Percentiles rank a stretch among this genome's conserved stretches.
Conservation (phyloP, 2,113 vertebrate genomes). For the Orientallactaga bullata region DNA sequence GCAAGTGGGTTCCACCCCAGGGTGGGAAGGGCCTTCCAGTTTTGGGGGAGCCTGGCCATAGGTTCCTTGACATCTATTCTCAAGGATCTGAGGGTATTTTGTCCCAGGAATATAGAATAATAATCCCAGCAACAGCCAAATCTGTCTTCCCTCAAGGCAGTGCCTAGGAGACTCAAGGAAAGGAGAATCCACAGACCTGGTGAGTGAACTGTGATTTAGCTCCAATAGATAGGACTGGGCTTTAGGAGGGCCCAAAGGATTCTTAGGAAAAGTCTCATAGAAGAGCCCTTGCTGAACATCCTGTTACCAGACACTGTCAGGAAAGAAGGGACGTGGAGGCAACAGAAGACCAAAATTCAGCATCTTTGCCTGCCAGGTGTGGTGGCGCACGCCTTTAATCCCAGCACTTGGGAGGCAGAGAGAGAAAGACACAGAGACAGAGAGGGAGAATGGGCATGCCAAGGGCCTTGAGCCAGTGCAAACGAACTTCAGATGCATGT, state of each 20-base stretch:
- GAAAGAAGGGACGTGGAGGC: not conserved
- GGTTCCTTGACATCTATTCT: not conserved
- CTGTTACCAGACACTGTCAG: not conserved
- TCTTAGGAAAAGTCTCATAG: not conserved
- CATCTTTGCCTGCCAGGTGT: not conserved
- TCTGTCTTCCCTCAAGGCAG: not conserved
- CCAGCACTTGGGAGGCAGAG: too few species aligned
- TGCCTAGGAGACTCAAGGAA: not conserved
- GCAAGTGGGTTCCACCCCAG: not conserved
- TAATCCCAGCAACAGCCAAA: not conserved
- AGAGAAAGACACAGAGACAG: too few species aligned
- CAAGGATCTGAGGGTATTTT: not conserved
- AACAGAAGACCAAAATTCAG: not conserved
- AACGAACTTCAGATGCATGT: too few species aligned
- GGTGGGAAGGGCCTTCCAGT: not conserved
- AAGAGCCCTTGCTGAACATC: not conserved
- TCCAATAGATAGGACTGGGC: too few species aligned
- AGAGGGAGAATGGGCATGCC: too few species aligned
- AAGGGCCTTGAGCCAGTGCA: too few species aligned
- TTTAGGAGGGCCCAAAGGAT: not conserved
- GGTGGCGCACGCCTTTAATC: too few species aligned
- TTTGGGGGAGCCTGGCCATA: not conserved
- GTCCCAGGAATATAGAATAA: not conserved
- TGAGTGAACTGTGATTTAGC: too few species aligned
- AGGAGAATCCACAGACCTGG: not conserved